A percentile compares a stretch with the other conserved stretches of the same genome.
Evolutionary conservation across 2,888 invertebrate species (phyloP).

Genomic region (Chrysina gloriosa): DNA sequence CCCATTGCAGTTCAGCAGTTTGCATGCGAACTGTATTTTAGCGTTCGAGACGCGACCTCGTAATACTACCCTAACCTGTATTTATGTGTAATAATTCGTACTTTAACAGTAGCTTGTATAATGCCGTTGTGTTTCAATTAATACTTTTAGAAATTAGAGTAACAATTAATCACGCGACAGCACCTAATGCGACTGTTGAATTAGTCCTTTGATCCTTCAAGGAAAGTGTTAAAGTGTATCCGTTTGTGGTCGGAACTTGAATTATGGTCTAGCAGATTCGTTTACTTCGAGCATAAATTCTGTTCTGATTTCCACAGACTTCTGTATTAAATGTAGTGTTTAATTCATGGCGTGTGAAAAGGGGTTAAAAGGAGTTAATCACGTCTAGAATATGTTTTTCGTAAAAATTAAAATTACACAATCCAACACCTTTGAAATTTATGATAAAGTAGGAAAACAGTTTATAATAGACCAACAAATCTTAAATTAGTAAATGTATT

Average conservation of each 20-base stretch:
- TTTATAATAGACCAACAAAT: too few relatives aligned
- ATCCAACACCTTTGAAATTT: neutral
- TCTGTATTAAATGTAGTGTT: too few relatives aligned
- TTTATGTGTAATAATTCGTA: constrained; percentile 47
- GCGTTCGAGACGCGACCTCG: constrained; percentile 43
- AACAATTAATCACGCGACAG: constrained; percentile 34
- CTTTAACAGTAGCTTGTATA: constrained; percentile 35
- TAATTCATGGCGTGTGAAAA: neutral
- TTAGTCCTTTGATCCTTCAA: constrained; percentile 27
- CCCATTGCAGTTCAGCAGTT: constrained; percentile 21
- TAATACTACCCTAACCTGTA: constrained; percentile 42
- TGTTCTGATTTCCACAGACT: neutral
- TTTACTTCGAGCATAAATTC: constrained; percentile 6
- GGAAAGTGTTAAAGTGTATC: constrained; percentile 15
- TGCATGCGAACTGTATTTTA: constrained; percentile 46
- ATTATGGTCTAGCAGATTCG: constrained; percentile 20
- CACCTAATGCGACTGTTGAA: constrained; percentile 7
- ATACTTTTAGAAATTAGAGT: constrained; percentile 33
- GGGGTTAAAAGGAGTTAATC: neutral
- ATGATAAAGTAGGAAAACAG: neutral
- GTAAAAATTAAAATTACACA: too few relatives aligned
- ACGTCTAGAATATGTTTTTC: too few relatives aligned
- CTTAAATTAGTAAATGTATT: too few relatives aligned
- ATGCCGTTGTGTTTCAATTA: constrained; percentile 38
- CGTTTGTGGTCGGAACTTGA: constrained; percentile 18